phyloP scores from a whole-genome alignment of 2,888 invertebrate genomes.

The Helleia helle region DNA sequence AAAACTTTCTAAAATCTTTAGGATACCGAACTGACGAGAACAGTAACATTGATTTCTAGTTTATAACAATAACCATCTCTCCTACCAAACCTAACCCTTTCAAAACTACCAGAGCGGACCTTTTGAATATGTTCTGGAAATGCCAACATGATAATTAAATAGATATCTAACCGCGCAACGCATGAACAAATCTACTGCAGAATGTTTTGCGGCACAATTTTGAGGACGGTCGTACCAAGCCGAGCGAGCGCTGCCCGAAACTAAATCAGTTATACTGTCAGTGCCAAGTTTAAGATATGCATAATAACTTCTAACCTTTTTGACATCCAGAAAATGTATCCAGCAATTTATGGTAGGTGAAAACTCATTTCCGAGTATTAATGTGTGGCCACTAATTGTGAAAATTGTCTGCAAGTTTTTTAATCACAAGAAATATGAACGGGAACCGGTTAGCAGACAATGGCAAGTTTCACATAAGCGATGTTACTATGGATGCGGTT shows the following conservation, averaged over 20 bases:
- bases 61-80: too few species aligned
- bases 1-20: too few species aligned
- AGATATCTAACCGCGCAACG: not conserved
- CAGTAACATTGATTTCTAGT: too few species aligned
- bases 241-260: constrained; percentile 4
- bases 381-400: not conserved
- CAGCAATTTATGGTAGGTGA: too few species aligned
- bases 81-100: too few species aligned
- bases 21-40: too few species aligned
- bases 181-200: constrained; percentile 1
- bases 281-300: not conserved
- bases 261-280: constrained; percentile 4
- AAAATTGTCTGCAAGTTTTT: constrained; percentile 1
- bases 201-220: constrained; percentile 5
- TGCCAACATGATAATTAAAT: not conserved
- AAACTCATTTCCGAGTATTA: too few species aligned
- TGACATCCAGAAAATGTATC: too few species aligned
- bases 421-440: constrained; percentile 3
- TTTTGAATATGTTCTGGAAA: too few species aligned
- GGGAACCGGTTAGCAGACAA: constrained; percentile 6
- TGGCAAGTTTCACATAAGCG: constrained; percentile 18
- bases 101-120: too few species aligned
- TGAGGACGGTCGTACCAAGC: constrained; percentile 6
- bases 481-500: constrained; percentile 16
- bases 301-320: constrained; percentile 1